A percentile compares a stretch with the other conserved stretches of the same genome.
Conservation (phyloP, 2,888 invertebrate species). For the Drosophila pegasa region DNA sequence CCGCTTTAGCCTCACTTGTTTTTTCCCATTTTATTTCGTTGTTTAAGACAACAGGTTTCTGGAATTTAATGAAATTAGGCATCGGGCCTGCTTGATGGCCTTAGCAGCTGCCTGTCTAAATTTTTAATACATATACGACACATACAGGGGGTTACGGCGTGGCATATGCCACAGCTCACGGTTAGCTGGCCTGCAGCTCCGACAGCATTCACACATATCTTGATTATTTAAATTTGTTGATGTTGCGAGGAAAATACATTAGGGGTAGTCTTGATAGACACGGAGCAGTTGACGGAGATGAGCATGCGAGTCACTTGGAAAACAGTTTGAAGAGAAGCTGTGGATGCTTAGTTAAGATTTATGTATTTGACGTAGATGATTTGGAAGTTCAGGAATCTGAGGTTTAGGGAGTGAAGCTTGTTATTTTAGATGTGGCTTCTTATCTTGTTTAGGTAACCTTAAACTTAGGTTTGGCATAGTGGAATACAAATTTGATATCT, state of each 20-base stretch:
- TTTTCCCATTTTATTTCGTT: conserved; percentile 13
- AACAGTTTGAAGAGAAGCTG: too few relatives aligned
- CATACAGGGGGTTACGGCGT: conserved; percentile 55
- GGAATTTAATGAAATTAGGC: conserved; percentile 75
- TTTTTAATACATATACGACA: conserved; percentile 6
- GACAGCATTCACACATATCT: neutral
- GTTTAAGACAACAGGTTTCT: conserved; percentile 65
- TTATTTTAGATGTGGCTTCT: too few relatives aligned
- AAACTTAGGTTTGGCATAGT: too few relatives aligned
- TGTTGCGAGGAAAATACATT: neutral
- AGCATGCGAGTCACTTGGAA: neutral
- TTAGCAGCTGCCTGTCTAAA: conserved; percentile 28
- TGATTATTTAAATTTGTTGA: neutral
- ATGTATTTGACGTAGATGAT: too few relatives aligned
- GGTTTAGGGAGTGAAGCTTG: too few relatives aligned
- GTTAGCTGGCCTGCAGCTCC: conserved; percentile 4
- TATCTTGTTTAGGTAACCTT: too few relatives aligned
- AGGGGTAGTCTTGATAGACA: neutral
- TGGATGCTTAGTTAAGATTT: too few relatives aligned
- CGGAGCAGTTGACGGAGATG: neutral
- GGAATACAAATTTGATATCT: too few relatives aligned
- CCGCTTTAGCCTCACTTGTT: conserved; percentile 22
- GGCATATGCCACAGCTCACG: neutral
- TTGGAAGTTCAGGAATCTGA: too few relatives aligned
- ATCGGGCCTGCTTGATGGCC: conserved; percentile 5